These are phyloP conservation scores for Danio aesculapii DNA, from an alignment of 2,797 vertebrate genomes.

Conservation along the genomic window DNA sequence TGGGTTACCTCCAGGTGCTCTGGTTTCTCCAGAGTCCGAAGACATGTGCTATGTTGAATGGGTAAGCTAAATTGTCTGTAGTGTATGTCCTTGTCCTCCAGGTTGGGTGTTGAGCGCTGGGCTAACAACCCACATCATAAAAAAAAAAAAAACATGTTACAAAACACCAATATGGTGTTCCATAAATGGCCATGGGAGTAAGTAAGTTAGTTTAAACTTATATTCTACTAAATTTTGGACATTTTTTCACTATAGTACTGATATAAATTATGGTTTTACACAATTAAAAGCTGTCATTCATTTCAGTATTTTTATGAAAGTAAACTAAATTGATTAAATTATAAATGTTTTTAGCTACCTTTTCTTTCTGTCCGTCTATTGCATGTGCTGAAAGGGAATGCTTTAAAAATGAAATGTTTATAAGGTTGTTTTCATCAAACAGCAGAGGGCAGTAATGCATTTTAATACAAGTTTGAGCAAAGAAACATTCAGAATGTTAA, in stretches of 20 bases:
- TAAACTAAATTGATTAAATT: not conserved
- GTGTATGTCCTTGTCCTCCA: too few species aligned
- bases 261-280: not conserved
- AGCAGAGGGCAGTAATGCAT: slow-evolving; percentile 1
- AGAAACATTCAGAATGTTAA: slow-evolving; percentile 4
- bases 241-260: not conserved
- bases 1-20: too few species aligned
- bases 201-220: not conserved
- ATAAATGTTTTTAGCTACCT: not conserved
- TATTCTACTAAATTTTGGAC: not conserved
- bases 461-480: not conserved
- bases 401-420: not conserved
- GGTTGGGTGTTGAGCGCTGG: too few species aligned
- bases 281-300: not conserved
- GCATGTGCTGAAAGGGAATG: not conserved
- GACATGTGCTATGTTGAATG: too few species aligned
- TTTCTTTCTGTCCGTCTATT: not conserved
- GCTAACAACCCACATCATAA: too few species aligned
- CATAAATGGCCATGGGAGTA: too few species aligned
- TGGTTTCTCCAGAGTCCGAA: too few species aligned
- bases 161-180: too few species aligned
- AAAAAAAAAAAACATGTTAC: too few species aligned
- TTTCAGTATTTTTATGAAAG: not conserved
- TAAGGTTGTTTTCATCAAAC: not conserved
- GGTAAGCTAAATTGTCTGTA: too few species aligned